Percentiles rank a stretch among this genome's conserved stretches.
These are phyloP conservation scores for Tachina grossa DNA, from an alignment of 2,888 invertebrate genomes.

Conservation along the genomic window DNA sequence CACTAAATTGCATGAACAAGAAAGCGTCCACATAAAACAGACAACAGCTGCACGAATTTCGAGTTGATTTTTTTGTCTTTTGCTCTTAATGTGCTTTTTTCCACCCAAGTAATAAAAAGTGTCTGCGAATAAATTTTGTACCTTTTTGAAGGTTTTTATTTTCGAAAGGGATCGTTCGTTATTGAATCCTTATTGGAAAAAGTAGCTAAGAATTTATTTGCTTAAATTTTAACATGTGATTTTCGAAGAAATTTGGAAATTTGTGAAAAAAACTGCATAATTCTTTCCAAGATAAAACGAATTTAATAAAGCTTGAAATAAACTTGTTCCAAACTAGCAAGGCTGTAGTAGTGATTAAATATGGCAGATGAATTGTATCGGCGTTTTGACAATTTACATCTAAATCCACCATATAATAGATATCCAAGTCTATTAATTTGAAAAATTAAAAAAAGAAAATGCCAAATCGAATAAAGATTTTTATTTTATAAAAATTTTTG, in stretches of 20 bases:
- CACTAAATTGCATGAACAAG: slow-evolving; percentile 36
- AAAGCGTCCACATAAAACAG: slow-evolving; percentile 35
- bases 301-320: too few species aligned
- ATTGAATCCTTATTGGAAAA: slow-evolving; percentile 17
- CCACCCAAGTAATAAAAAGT: slow-evolving; percentile 35
- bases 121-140: slow-evolving; percentile 29
- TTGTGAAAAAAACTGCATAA: not conserved
- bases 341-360: too few species aligned
- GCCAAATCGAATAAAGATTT: not conserved
- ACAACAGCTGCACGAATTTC: slow-evolving; percentile 69
- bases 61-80: slow-evolving; percentile 32
- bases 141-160: too few species aligned
- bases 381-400: too few species aligned
- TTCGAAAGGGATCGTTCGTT: too few species aligned
- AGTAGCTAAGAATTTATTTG: not conserved
- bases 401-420: too few species aligned
- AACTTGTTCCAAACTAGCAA: too few species aligned
- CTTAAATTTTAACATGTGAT: not conserved
- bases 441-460: too few species aligned
- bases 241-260: not conserved
- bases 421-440: too few species aligned
- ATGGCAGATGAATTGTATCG: too few species aligned
- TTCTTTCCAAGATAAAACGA: too few species aligned
- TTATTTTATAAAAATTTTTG: too few species aligned
- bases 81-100: not conserved